These are phyloP conservation scores for Leptestheria dahalacensis DNA, from an alignment of 1,140 invertebrate genomes.

Conservation along the genomic window DNA sequence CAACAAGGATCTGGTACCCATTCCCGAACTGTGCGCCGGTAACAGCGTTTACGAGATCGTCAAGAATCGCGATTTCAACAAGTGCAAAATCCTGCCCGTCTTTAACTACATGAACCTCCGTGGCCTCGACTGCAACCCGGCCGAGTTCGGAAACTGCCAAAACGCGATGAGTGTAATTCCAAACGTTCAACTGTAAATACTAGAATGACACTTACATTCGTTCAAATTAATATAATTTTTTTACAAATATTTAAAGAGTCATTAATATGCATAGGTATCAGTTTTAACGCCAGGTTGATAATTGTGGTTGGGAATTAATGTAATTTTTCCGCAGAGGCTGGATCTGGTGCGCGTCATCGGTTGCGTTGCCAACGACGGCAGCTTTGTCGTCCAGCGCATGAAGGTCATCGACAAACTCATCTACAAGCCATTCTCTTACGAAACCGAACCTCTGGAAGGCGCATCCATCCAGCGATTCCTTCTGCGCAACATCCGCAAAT, in stretches of 20 bases:
- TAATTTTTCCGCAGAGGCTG: conserved; percentile 4
- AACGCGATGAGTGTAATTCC: conserved; percentile 5
- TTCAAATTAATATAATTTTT: no score
- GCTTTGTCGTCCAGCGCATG: conserved; percentile 13
- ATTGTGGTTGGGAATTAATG: no score
- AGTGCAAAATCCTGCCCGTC: conserved; percentile 20
- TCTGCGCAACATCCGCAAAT: conserved; percentile 6
- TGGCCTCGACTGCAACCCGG: conserved; percentile 2
- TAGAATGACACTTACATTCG: not conserved
- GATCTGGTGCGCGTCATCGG: conserved; percentile 7
- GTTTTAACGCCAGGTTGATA: not conserved
- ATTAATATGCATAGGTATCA: no score
- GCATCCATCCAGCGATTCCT: conserved; percentile 3
- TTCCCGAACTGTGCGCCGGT: conserved; percentile 19
- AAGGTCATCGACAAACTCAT: conserved; percentile 9
- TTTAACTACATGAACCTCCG: conserved; percentile 15
- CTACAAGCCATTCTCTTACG: conserved; percentile 14
- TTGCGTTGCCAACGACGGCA: conserved; percentile 7
- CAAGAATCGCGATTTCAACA: conserved; percentile 22
- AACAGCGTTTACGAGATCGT: conserved; percentile 21
- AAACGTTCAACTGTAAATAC: not conserved
- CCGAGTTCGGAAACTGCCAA: conserved; percentile 1
- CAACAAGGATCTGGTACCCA: conserved; percentile 15
- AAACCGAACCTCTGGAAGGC: conserved; percentile 15
- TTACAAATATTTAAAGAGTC: no score